Evolutionary conservation across 2,888 invertebrate genomes (phyloP), one percentile per base, ranked within the genome.

Genomic region (Troilus luridus): DNA sequence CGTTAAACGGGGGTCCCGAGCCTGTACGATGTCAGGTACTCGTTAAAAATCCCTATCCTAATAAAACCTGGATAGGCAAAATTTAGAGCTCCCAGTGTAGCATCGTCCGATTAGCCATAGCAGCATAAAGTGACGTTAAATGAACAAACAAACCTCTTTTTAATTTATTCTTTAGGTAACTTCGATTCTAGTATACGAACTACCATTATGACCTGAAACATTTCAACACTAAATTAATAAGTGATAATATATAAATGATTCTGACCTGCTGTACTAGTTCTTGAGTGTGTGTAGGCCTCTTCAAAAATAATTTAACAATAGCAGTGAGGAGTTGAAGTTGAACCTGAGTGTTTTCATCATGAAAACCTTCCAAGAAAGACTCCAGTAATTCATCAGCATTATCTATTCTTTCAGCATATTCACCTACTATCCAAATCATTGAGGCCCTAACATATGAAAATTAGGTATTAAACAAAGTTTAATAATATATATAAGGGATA

Each of bases 391-490:
- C 99, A 94, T 99, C 99, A 0, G 99, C 99, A 94, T 99, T 99
- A 94, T 99, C 99, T 93, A 99, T 99, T 93, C 99, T 96, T 94
- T 99, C 99, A 0, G 99, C 99, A 94, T 99, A 99, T 94, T 99
- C 99, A 41, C 99, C 99, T 93, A 96, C 96, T 92, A 96, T 96
- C 96, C 96, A 96, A 93, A 96, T 99, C 99, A 99, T 99, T 12
- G 98, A 98, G 9, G 99, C 99, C 93, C 99, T 94, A 85, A 62
- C 67, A 56, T 17, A 85, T 19, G 19, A 54, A 10, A 67, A 67
- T 67, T 12, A 67, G 12, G 0, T 12, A 24, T 27, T 67, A 19
- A 67, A 67, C 9, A 11, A 62, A 8, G 19, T 62, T 59, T 59
- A 14, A 67, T 67, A 14, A 24, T n/a, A 24, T 5, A 67, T 54